These are phyloP conservation scores for Mus musculus DNA, from an alignment of 2,113 vertebrate species.

Conservation along the genomic window DNA sequence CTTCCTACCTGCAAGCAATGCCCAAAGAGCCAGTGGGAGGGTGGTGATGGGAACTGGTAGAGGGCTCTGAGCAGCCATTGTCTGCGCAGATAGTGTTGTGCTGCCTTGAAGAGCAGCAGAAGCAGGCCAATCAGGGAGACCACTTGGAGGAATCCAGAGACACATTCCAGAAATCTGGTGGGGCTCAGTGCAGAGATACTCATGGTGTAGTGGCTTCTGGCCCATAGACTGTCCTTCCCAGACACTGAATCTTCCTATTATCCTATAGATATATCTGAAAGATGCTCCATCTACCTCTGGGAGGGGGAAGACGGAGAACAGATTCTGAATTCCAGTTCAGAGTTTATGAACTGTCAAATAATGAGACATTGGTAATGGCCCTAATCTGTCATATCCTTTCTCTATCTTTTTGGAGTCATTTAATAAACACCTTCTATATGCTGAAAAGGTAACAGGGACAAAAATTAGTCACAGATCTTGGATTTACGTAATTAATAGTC, in stretches of 20 bases:
- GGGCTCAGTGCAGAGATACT: background rate
- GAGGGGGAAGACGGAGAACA: background rate
- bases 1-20: background rate
- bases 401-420: background rate
- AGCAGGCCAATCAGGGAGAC: constrained; percentile 70
- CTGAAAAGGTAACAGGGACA: background rate
- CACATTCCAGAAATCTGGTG: background rate
- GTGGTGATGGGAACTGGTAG: constrained; percentile 86
- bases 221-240: background rate
- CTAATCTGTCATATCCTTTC: background rate
- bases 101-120: constrained; percentile 79
- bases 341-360: background rate
- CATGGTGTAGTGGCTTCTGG: background rate
- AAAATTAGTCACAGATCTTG: background rate
- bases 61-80: constrained; percentile 77
- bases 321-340: background rate
- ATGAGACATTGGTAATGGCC: background rate
- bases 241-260: background rate
- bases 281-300: background rate
- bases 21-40: background rate
- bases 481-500: background rate
- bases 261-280: background rate
- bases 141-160: constrained; percentile 75
- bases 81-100: constrained; percentile 71
- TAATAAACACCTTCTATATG: background rate